Base-by-base conservation (phyloP, 2,797 vertebrate species). In the Liparis tanakae region DNA sequence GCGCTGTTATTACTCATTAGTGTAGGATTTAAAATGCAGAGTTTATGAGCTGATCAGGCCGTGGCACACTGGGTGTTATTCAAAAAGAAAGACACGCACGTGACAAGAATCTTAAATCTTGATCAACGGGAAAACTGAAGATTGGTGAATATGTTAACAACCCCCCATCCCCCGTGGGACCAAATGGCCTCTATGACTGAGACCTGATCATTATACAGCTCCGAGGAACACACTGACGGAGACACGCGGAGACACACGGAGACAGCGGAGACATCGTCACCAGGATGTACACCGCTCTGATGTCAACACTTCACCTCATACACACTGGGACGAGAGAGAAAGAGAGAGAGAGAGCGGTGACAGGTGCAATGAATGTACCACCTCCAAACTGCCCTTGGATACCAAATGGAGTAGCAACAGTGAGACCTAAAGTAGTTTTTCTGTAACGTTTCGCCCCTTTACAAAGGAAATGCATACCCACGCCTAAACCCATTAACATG, bases 181-280 rank as follows among this genome's bases (percentile, higher is more conserved):
- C 12, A 15, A 8, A 34, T 6, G 6, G 46, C 36, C 57, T 34
- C 17, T 22, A 30, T 22, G n/a, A 37, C 67, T 58, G 25, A 39
- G 72, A 71, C 48, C 54, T 75, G 34, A 62, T 73, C 65, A 68
- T 78, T 60, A 55, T 22, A 20, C 30, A 46, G 64, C 61, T 37
- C 25, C 0, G 30, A 61, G 61, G 72, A 72, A 25, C 48, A 75
- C 65, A 67, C 34, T 60, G 36, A 62, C 4, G 20, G 17, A 70
- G 54, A 79, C 67, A 48, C 51, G 65, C 4, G 20, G 17, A 70
- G 54, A 79, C 67, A 48, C 51, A 65, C 5, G 57, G 68, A 41
- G 73, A 70, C 18, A 75, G 64, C 8, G 5, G 62, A n/a, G 86
- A 86, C 80, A 77, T 84, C 44, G 55, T 64, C 53, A 37, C 70